Evolutionary conservation across 1,140 invertebrate species (phyloP), one percentile per base, ranked within the genome.

Genomic region (Druon quercuslanigerum): DNA sequence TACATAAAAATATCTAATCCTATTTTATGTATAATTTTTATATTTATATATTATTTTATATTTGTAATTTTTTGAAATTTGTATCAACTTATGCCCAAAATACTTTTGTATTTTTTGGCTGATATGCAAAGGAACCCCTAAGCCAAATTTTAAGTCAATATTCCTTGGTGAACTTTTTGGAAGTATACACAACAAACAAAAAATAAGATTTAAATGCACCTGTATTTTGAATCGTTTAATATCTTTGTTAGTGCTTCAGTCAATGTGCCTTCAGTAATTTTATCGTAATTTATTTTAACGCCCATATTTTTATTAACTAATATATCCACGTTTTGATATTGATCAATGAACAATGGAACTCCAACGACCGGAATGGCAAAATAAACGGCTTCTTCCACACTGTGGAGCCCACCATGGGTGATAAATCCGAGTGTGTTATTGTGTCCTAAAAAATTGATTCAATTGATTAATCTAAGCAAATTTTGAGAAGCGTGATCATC

Each of bases 321-420:
- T 16, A 79, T 76, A 14, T 82, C 57, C 1, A 84, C 20, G 73
- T 86, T 87, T 6, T 74, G 72, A 19, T 78, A 76, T 75, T 88
- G 86, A 82, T 88, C 86, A 11, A 76, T 84, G 71, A 85, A 87
- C 33, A 87, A 51, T 50, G 92, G 92, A 19, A 92, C 75, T 9
- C 87, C 90, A 17, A 93, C 77, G 54, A 93, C 82, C 0, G 92
- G 92, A 3, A 91, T 88, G 7, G 87, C 89, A 73, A 87, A 86
- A 78, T 90, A 90, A 46, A 92, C 80, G 5, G 90, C 89, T 82
- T 93, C 92, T 76, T 87, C 88, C 14, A 88, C 81, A 19, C 92
- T 89, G 50, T 91, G 85, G 19, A 90, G 83, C 2, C 92, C 92
- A 72, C 92, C 92, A 73, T 93, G 92, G 11, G 89, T 90, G 17